Evolutionary conservation across 2,797 vertebrate species (phyloP).

Genomic region (Ara ararauna): DNA sequence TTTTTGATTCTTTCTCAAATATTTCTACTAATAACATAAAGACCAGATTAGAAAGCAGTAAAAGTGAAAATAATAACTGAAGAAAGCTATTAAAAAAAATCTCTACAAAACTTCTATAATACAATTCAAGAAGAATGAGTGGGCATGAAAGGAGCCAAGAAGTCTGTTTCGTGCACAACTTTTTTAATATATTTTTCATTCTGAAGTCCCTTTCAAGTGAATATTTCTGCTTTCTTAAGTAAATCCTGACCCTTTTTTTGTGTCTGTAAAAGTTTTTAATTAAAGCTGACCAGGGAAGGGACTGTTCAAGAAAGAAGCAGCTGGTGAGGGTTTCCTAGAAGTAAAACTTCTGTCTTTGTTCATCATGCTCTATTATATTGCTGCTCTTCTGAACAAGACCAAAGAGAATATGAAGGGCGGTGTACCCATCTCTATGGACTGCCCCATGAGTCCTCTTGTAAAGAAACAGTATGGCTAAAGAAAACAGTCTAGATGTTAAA

Average conservation of each 20-base stretch:
- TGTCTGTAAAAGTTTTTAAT: neutral
- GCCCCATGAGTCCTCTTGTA: neutral
- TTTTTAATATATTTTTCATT: neutral
- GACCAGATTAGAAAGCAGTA: neutral
- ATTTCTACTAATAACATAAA: neutral
- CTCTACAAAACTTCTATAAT: neutral
- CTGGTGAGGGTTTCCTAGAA: neutral
- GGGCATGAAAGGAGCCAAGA: neutral
- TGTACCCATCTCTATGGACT: neutral
- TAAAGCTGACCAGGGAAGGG: neutral
- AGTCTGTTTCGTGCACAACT: neutral
- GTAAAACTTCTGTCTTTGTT: neutral
- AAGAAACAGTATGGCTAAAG: neutral
- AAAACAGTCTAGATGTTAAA: neutral
- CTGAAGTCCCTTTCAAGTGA: neutral
- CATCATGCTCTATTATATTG: accelerated
- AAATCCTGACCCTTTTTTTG: neutral
- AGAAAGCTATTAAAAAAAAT: neutral
- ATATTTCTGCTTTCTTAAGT: constrained; percentile 6
- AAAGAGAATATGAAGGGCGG: neutral
- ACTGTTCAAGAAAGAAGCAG: neutral
- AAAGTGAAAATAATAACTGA: neutral
- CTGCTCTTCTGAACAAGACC: neutral
- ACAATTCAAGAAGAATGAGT: neutral
- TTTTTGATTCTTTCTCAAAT: neutral